Base-by-base conservation (phyloP, 2,113 vertebrate species). In the Heptranchias perlo region DNA sequence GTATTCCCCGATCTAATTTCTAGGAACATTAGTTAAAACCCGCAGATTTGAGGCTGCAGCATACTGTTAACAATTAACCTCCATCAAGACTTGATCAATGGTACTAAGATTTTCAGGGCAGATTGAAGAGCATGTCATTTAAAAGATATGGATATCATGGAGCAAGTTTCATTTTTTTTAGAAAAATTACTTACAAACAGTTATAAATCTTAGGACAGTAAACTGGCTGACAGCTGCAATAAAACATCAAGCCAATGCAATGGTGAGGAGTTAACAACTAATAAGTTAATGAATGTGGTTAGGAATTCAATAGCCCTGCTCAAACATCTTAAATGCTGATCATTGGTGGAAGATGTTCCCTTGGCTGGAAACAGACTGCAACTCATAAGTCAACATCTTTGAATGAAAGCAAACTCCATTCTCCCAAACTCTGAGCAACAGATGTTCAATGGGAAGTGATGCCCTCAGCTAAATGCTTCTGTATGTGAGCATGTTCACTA, bases 21-120 rank as follows among this genome's bases (percentile, higher is more conserved):
- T 8, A 39, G 18, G 16, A 93, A 62, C 78, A 21, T 1, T 93
- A n/a, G 31, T 64, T 39, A 39, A 62, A 62, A 62, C 35, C n/a
- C 86, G 14, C n/a, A 61, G 52, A 23, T 58, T 58, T 1, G 52
- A 58, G 52, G 87, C 52, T 35, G 52, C 25, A 13, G 11, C 4
- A 14, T 16, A 58, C 87, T 58, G 49, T 89, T 35, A 58, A 54
- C 89, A 93, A 93, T 93, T 93, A 92, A 93, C 58, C 89, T 62
- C 58, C 89, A 44, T 5, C 58, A 62, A 93, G 89, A 23, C 21
- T 2, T 64, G 54, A 61, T 92, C 35, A n/a, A 35, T 62, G 35
- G 10, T 54, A 54, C 28, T 14, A 58, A n/a, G 54, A n/a, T 39
- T 35, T 23, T 62, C 62, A n/a, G 31, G 61, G 1, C 89, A 39